Evolutionary conservation across 2,888 invertebrate species (phyloP).

Genomic region (Griposia aprilina): DNA sequence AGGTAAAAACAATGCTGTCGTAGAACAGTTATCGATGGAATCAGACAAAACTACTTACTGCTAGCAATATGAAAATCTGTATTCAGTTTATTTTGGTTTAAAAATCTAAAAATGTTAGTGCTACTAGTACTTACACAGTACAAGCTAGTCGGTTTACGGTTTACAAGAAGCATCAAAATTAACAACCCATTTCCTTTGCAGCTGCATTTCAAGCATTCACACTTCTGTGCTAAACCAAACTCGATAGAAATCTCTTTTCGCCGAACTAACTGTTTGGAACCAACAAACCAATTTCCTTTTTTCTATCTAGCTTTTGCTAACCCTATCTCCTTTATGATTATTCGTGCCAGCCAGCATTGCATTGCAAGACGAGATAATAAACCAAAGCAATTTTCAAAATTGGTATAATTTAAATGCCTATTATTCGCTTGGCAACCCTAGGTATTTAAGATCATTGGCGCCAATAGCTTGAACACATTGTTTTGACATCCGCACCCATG

Average conservation of each 20-base stretch:
- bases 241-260: slow-evolving; percentile 4
- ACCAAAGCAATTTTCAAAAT: slow-evolving; percentile 23
- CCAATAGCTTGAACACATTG: slow-evolving; percentile 65
- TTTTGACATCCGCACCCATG: slow-evolving; percentile 65
- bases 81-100: neutral
- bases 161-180: slow-evolving; percentile 25
- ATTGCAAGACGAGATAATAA: slow-evolving; percentile 28
- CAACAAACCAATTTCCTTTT: neutral
- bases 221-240: slow-evolving; percentile 10
- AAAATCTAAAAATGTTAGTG: neutral
- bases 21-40: neutral
- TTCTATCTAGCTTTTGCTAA: neutral
- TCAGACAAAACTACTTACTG: neutral
- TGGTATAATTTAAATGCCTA: slow-evolving; percentile 7
- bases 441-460: slow-evolving; percentile 56
- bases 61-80: neutral
- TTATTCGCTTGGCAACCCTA: slow-evolving; percentile 47
- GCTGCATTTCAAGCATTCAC: slow-evolving; percentile 32
- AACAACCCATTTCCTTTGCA: slow-evolving; percentile 17
- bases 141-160: slow-evolving; percentile 8
- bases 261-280: neutral
- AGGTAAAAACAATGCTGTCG: neutral
- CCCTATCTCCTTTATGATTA: slow-evolving; percentile 9
- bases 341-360: slow-evolving; percentile 17
- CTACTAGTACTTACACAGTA: slow-evolving; percentile 1